A percentile compares a stretch with the other conserved stretches of the same genome.
These are phyloP conservation scores for Ascaphus truei DNA, from an alignment of 2,113 vertebrate genomes.

Conservation along the genomic window DNA sequence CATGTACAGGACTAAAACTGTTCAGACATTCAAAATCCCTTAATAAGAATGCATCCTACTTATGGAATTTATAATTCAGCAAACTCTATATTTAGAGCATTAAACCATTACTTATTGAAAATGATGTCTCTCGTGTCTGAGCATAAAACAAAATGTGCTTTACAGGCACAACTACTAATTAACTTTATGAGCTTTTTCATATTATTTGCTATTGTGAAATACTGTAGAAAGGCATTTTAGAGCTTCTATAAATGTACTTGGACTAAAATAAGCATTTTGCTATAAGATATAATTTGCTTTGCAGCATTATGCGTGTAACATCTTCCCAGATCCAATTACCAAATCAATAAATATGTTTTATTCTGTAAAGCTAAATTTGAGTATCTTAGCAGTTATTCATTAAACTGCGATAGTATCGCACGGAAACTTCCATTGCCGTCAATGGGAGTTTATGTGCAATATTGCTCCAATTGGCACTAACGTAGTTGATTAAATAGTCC, in stretches of 20 bases:
- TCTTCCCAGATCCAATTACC: background rate
- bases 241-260: constrained; percentile 17
- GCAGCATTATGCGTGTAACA: constrained; percentile 3
- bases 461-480: too few species aligned
- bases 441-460: too few species aligned
- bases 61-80: constrained; percentile 29
- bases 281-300: background rate
- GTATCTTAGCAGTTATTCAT: too few species aligned
- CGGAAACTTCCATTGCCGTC: too few species aligned
- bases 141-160: constrained; percentile 31
- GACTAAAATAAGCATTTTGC: constrained; percentile 5
- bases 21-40: constrained; percentile 5
- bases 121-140: background rate
- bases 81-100: constrained; percentile 28
- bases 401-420: too few species aligned
- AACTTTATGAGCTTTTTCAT: constrained; percentile 10
- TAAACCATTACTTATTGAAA: constrained; percentile 13
- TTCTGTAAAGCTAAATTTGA: too few species aligned
- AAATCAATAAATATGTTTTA: too few species aligned
- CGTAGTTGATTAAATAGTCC: too few species aligned
- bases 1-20: constrained; percentile 13
- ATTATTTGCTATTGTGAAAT: constrained; percentile 24
- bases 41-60: background rate
- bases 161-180: constrained; percentile 23
- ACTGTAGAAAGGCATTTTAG: constrained; percentile 4